Conservation (phyloP, 2,888 invertebrate genomes). For the Nysson spinosus region DNA sequence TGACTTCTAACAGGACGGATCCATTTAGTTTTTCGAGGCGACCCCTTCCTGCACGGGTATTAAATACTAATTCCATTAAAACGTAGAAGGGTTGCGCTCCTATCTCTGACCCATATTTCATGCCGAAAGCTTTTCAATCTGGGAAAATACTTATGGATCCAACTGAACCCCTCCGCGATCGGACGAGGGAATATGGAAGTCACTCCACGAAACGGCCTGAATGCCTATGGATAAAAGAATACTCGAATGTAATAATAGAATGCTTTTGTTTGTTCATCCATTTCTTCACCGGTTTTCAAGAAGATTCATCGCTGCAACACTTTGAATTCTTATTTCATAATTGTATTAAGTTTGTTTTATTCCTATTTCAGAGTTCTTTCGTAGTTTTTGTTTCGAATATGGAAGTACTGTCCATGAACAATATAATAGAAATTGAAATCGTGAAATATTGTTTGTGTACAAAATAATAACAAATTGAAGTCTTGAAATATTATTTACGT, state of each 20-base stretch:
- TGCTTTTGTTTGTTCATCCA: slow-evolving; percentile 61
- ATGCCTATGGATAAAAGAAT: slow-evolving; percentile 56
- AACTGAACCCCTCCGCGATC: slow-evolving; percentile 29
- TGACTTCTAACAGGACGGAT: slow-evolving; percentile 48
- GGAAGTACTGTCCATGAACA: too few species aligned
- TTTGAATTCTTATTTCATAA: too few species aligned
- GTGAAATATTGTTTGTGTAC: too few species aligned
- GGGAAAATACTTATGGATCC: slow-evolving; percentile 66
- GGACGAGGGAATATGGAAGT: slow-evolving; percentile 53
- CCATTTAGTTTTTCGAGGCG: slow-evolving; percentile 72
- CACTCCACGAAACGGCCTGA: slow-evolving; percentile 31
- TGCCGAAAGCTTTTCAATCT: slow-evolving; percentile 72
- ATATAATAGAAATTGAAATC: too few species aligned
- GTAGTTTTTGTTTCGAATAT: too few species aligned
- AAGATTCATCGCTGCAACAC: too few species aligned
- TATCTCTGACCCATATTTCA: slow-evolving; percentile 77
- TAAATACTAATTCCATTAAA: slow-evolving; percentile 78
- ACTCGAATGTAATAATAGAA: slow-evolving; percentile 50
- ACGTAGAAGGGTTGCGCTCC: slow-evolving; percentile 74
- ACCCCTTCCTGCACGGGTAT: slow-evolving; percentile 61
- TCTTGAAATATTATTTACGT: too few species aligned
- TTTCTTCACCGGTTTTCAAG: too few species aligned
- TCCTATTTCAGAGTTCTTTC: too few species aligned
- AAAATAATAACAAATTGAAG: too few species aligned
- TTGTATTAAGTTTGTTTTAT: too few species aligned